These are phyloP conservation scores for Lycia hirtaria DNA, from an alignment of 2,888 invertebrate species.

Conservation along the genomic window DNA sequence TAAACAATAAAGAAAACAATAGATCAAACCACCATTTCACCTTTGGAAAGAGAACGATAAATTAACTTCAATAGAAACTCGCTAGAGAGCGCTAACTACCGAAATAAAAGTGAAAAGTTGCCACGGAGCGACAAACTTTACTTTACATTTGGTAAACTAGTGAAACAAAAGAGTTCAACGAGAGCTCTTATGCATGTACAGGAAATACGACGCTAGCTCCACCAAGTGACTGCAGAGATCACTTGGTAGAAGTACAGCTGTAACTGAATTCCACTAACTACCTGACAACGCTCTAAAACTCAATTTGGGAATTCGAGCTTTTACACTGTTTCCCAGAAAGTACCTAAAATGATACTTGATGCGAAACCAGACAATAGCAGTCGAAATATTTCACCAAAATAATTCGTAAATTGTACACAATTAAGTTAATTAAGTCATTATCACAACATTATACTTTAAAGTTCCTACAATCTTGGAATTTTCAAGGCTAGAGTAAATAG, in stretches of 20 bases:
- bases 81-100: slow-evolving; percentile 1
- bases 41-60: not conserved
- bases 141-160: not conserved
- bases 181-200: not conserved
- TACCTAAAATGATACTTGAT: too few species aligned
- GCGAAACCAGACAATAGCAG: too few species aligned
- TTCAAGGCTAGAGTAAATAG: too few species aligned
- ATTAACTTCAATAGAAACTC: not conserved
- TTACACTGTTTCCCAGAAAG: too few species aligned
- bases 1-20: not conserved
- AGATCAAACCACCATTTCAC: not conserved
- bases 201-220: not conserved
- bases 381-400: too few species aligned
- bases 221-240: not conserved
- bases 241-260: not conserved
- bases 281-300: not conserved
- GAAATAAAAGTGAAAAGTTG: slow-evolving; percentile 2
- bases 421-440: too few species aligned
- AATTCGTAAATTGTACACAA: too few species aligned
- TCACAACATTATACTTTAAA: too few species aligned
- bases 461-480: too few species aligned
- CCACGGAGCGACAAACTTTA: not conserved
- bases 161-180: not conserved
- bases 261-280: slow-evolving; percentile 2
- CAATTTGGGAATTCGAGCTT: not conserved